Percentiles rank a stretch among this genome's conserved stretches.
These are phyloP conservation scores for Penaeus japonicus DNA, from an alignment of 1,140 invertebrate species.

Conservation along the genomic window DNA sequence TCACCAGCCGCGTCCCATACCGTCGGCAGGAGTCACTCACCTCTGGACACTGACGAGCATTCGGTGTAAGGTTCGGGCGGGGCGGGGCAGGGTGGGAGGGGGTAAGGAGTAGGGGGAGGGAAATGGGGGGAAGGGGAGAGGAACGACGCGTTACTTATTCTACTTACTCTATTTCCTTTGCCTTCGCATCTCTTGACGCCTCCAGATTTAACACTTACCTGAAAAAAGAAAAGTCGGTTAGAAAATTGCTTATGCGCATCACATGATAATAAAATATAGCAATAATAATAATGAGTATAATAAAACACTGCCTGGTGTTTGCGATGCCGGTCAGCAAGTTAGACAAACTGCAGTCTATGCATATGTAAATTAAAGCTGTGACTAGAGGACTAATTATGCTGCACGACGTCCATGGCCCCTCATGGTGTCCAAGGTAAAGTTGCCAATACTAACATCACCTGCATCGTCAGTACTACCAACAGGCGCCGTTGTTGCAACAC, in stretches of 20 bases:
- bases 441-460: background rate
- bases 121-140: background rate
- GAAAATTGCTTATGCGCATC: background rate
- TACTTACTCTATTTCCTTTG: background rate
- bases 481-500: background rate
- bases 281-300: background rate
- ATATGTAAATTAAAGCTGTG: constrained; percentile 21
- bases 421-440: background rate
- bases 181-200: background rate
- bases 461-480: background rate
- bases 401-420: background rate
- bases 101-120: background rate
- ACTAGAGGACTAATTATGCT: constrained; percentile 23
- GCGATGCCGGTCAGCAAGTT: background rate
- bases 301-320: background rate
- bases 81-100: background rate
- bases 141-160: too few relatives aligned
- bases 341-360: constrained; percentile 29
- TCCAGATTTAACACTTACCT: constrained; percentile 14
- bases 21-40: constrained; percentile 27
- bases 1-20: constrained; percentile 20
- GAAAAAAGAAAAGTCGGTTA: background rate
- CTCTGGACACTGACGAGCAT: background rate
- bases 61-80: too few relatives aligned
- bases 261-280: background rate